Conservation (phyloP, 2,113 vertebrate genomes). For the Pteruthius melanotis region DNA sequence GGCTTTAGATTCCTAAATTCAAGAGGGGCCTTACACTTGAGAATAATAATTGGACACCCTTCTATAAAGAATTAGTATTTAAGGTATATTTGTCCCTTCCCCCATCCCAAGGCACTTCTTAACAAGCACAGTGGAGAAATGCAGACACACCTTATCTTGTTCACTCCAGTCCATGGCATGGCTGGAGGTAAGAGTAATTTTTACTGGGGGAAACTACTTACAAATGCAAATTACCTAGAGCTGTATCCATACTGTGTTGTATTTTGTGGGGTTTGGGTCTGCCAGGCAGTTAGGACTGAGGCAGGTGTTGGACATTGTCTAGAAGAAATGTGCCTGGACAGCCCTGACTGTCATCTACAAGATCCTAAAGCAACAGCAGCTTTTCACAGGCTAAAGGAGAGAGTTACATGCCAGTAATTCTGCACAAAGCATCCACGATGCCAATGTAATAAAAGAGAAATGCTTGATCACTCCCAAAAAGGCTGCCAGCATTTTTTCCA, state of each 20-base stretch:
- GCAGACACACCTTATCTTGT: neutral
- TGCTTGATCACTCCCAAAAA: neutral
- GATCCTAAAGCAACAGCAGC: neutral
- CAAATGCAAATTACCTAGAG: neutral
- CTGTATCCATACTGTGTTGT: neutral
- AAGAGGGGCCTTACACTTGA: neutral
- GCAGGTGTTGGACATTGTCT: neutral
- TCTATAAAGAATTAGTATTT: neutral
- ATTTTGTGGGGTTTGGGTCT: neutral
- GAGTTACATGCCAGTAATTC: neutral
- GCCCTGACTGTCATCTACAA: neutral
- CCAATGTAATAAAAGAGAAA: neutral
- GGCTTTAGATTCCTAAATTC: neutral
- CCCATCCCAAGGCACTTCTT: neutral
- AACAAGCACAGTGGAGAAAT: neutral
- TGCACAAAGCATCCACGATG: neutral
- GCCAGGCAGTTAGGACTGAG: neutral
- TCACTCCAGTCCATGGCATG: rapidly evolving
- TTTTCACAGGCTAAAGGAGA: neutral
- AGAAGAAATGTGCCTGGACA: neutral
- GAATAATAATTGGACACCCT: neutral
- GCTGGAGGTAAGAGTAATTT: neutral
- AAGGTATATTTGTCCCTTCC: neutral
- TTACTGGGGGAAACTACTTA: neutral
- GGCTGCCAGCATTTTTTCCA: neutral